Evolutionary conservation across 2,888 invertebrate species (phyloP), one percentile per base, ranked within the genome.

Genomic region (Heliothis peltigera): DNA sequence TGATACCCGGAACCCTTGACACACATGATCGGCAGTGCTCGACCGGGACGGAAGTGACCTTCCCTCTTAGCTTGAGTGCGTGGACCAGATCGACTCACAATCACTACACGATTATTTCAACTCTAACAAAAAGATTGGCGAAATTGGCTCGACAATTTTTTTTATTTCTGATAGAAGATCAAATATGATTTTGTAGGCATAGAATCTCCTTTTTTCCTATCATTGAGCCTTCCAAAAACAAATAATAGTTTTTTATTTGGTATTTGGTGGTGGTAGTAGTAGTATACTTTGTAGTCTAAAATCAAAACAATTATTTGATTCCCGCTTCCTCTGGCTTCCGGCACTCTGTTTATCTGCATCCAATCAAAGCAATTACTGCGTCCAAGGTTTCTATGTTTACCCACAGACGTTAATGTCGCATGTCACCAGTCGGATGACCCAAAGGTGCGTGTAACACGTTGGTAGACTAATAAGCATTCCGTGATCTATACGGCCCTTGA

Each of bases 1-100:
- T 55, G 35, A 46, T 52, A 22, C 52, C 61, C 72, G 59, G 65
- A 75, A 66, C 70, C 56, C 64, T 70, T 76, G 72, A 73, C 77
- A 66, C 47, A 56, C 28, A 60, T 78, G 59, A 62, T 66, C 49
- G 69, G 44, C 25, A 54, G 51, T 67, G 51, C 74, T 61, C 44
- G 42, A 61, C 55, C 56, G 22, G 7, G 69, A 32, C 72, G 79
- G 55, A 72, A 72, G 53, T 51, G 58, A 47, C 61, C 42, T 46
- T 70, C 64, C 75, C 67, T 55, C 57, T 59, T 18, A 44, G 49
- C 7, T 49, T n/a, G n/a, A 70, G 19, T 15, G 28, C 18, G 0
- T 56, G 55, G 58, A 55, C 42, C 52, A 56, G 51, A 64, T 55
- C n/a, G 21, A n/a, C 0, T 59, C 42, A 67, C 32, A 61, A 55